Conservation (phyloP, 37 sponge, comb jelly and placozoan genomes). For the Axinella damicornis region DNA sequence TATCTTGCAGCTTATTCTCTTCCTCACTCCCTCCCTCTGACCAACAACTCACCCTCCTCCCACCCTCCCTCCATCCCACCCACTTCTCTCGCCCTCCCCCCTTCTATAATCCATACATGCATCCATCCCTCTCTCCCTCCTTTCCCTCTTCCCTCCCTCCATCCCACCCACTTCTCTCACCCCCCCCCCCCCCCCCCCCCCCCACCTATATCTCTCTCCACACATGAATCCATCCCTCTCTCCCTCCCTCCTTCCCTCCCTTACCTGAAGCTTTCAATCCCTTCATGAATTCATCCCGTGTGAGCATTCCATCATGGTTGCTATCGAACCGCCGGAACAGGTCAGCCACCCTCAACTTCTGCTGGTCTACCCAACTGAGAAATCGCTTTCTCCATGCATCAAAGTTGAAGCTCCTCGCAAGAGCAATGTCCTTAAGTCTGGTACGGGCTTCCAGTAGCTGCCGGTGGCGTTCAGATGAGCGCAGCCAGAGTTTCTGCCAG, state of each 20-base stretch:
- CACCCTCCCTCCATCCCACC: neutral
- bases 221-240: too few relatives aligned
- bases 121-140: too few relatives aligned
- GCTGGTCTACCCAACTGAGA: conserved; percentile 72
- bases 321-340: conserved; percentile 80
- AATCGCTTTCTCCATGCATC: conserved; percentile 84
- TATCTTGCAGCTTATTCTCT: too few relatives aligned
- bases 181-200: neutral
- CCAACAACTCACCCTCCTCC: too few relatives aligned
- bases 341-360: conserved; percentile 82
- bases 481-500: conserved; percentile 83
- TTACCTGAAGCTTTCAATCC: conserved; percentile 79
- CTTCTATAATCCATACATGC: neutral
- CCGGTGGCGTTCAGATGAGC: conserved; percentile 71
- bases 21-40: too few relatives aligned
- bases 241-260: neutral
- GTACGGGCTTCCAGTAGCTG: conserved; percentile 69
- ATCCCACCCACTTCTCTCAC: neutral
- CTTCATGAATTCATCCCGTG: conserved; percentile 83
- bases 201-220: neutral
- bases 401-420: conserved; percentile 75
- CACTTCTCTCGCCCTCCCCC: neutral
- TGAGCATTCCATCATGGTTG: conserved; percentile 84
- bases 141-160: neutral
- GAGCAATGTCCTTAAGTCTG: conserved; percentile 72